These are phyloP conservation scores for Unio delphinus DNA, from an alignment of 2,888 invertebrate species.

Conservation along the genomic window DNA sequence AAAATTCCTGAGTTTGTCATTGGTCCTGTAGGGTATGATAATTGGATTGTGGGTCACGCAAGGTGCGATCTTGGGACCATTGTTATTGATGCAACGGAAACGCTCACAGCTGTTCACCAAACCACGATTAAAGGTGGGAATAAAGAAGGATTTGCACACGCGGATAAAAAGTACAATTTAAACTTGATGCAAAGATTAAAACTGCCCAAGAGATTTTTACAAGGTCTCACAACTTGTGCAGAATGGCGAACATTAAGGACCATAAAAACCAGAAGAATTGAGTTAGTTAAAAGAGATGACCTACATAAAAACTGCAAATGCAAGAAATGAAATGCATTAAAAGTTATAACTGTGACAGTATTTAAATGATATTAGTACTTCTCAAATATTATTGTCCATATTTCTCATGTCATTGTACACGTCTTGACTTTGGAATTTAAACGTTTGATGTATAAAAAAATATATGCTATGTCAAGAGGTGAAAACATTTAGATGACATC, in stretches of 20 bases:
- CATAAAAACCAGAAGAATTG: too few relatives aligned
- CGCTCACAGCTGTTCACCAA: constrained; percentile 33
- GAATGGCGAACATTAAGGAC: constrained; percentile 15
- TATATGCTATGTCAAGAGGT: too few relatives aligned
- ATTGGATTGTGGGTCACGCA: constrained; percentile 38
- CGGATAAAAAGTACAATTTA: constrained; percentile 23
- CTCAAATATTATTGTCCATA: too few relatives aligned
- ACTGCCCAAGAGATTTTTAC: constrained; percentile 25
- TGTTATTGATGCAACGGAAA: constrained; percentile 38
- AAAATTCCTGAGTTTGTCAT: constrained; percentile 29
- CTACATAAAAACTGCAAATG: too few relatives aligned
- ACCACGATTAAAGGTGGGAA: constrained; percentile 39
- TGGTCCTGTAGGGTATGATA: constrained; percentile 39
- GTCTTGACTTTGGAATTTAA: too few relatives aligned
- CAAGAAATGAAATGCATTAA: too few relatives aligned
- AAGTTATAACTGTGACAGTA: too few relatives aligned
- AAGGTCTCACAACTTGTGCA: constrained; percentile 27
- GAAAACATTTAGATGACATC: too few relatives aligned
- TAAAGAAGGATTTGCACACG: constrained; percentile 26
- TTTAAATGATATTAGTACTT: too few relatives aligned
- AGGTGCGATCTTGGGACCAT: constrained; percentile 28
- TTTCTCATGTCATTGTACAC: too few relatives aligned
- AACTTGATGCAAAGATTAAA: constrained; percentile 23
- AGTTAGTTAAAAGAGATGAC: too few relatives aligned
- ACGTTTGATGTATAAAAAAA: too few relatives aligned